phyloP scores from a whole-genome alignment of 2,113 vertebrate species.

The Athene noctua region DNA sequence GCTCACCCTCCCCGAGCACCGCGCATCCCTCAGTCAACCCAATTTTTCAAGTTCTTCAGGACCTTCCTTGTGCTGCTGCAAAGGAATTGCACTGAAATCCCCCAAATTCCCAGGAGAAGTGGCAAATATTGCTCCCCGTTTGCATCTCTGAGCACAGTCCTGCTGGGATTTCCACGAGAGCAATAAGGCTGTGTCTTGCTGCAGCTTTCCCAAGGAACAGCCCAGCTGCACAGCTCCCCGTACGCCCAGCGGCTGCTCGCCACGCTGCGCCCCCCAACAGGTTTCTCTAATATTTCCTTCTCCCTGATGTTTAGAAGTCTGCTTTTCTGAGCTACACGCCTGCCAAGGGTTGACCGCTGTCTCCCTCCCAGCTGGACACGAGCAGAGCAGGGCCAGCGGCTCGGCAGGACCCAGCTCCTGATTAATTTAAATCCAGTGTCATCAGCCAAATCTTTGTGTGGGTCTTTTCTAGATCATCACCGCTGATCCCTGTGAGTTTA shows the following conservation, averaged over 20 bases:
- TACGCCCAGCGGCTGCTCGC: background rate
- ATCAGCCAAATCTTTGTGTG: background rate
- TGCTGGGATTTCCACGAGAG: fast-evolving
- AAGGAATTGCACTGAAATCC: background rate
- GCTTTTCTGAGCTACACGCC: background rate
- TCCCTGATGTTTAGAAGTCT: background rate
- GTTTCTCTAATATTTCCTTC: background rate
- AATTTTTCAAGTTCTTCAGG: background rate
- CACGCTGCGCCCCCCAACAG: background rate
- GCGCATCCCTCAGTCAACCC: background rate
- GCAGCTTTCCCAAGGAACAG: background rate
- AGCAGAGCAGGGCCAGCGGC: background rate
- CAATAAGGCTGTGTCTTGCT: background rate
- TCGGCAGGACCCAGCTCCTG: background rate
- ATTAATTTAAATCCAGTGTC: background rate
- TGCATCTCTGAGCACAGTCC: fast-evolving
- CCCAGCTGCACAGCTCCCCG: background rate
- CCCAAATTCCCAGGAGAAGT: background rate
- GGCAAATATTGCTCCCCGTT: background rate
- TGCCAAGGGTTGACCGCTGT: background rate
- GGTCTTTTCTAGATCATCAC: background rate
- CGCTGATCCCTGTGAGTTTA: background rate
- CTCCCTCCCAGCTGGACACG: background rate
- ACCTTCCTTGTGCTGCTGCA: background rate
- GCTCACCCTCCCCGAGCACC: background rate